Base-by-base conservation (phyloP, 2,797 vertebrate genomes). In the Enteromius unitaeniatus region DNA sequence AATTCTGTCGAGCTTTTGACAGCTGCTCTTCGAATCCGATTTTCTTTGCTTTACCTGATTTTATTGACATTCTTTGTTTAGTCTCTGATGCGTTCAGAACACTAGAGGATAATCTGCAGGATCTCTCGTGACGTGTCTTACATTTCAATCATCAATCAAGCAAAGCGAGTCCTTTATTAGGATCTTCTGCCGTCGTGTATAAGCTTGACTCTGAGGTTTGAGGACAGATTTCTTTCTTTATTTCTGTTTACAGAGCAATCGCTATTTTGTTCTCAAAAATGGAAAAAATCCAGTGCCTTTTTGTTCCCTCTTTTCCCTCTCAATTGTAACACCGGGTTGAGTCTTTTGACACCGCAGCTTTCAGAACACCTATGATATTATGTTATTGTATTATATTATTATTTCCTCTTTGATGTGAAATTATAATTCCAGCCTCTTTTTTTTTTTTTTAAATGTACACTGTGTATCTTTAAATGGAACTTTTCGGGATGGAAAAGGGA, bases 1-100 rank as follows among this genome's bases (percentile, higher is more conserved):
- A 84, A 83, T 90, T 88, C 88, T 86, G 51, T 65, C 81, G 83
- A 83, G 88, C 83, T 70, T 86, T 88, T 89, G 85, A 86, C 86
- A 85, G 85, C 86, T 85, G 21, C 80, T 89, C 80, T 31, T 75
- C n/a, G 64, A 88, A 65, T 42, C 3, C 15, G 7, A 76, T 81
- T 78, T 14, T 82, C 51, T 42, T 31, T 28, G 31, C 17, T 47
- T 83, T 8, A 21, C 45, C 49, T 84, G 9, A 37, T 91, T 92
- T 82, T 55, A 8, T 40, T 9, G 8, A 9, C 8, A 40, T 42
- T 42, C 10, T 10, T 9, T 42, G 8, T 55, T 34, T 45, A 21
- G 45, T 73, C 13, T 34, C 53, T 3, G 3, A 26, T 65, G 31
- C n/a, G 21, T 53, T 82, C 55, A 62, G 65, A 85, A 65, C 79